Evolutionary conservation across 2,797 vertebrate genomes (phyloP), one percentile per base, ranked within the genome.

Genomic region (Pseudotriccus pelzelni): DNA sequence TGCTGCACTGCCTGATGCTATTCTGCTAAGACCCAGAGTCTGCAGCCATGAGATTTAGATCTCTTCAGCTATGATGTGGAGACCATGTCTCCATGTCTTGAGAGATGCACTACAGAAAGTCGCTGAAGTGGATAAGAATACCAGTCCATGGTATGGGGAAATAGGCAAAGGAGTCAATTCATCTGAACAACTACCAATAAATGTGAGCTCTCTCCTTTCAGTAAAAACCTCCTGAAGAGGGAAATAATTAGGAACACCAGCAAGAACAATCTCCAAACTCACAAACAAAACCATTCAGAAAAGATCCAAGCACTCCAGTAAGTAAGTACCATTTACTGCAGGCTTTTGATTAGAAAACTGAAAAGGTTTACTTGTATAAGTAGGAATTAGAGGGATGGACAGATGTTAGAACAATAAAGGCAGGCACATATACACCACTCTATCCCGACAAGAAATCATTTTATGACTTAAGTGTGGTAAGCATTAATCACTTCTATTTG

Each of bases 341-440:
- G 34, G 22, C 23, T 92, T 69, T 75, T 9, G 6, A 86, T 56
- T 3, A 74, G 18, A 76, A 87, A 78, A 49, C 11, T 39, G 39
- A 49, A 90, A 78, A 86, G 25, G 16, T 56, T 84, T 72, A 37
- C 88, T 88, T 89, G 27, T 81, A 53, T 59, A 14, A 83, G 43
- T 11, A 86, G 24, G 25, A 92, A 89, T 52, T 86, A 22, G n/a
- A 94, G 63, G 24, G 59, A 70, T 49, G 41, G 47, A 69, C 24
- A 95, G 44, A 63, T 80, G 44, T 83, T 82, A 86, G 67, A 90
- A 81, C 20, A 78, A 74, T 62, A 94, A 93, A 84, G 32, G 28
- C 19, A 89, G 47, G 34, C n/a, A 83, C 43, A 89, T 0, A 0
- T 63, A 77, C 39, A 13, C 30, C 43, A 36, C 49, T 72, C 52